Conservation (phyloP, 2,113 vertebrate species). For the Martes martes region DNA sequence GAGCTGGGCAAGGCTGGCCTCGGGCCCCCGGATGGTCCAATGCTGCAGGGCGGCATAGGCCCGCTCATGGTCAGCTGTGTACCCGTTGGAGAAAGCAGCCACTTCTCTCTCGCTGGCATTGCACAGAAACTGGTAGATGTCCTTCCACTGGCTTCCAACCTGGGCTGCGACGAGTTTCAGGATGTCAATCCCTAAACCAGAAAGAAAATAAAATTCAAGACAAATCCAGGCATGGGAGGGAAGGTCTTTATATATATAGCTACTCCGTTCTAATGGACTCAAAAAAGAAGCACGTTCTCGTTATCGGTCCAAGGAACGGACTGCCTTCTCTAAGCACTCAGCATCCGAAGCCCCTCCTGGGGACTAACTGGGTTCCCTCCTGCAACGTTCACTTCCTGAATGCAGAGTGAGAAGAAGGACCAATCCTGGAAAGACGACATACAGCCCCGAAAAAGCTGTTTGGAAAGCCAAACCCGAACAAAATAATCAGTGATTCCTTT, state of each 20-base stretch:
- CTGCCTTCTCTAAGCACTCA: background rate
- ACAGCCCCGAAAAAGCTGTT: background rate
- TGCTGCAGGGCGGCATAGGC: slow-evolving; percentile 96
- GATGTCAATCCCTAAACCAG: slow-evolving; percentile 91
- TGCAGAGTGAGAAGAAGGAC: background rate
- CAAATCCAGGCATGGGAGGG: background rate
- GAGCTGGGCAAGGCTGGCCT: slow-evolving; percentile 96
- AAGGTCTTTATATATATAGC: background rate
- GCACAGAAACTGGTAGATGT: slow-evolving; percentile 94
- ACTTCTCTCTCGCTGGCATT: slow-evolving; percentile 94
- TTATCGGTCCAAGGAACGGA: background rate
- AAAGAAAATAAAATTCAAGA: slow-evolving; percentile 5
- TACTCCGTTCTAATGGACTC: background rate
- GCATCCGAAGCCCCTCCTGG: background rate
- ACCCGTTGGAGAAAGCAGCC: slow-evolving; percentile 92
- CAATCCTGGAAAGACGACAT: background rate
- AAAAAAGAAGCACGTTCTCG: background rate
- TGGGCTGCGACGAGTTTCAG: slow-evolving; percentile 95
- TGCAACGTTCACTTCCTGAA: background rate
- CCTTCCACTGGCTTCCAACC: slow-evolving; percentile 95
- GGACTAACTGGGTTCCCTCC: too few species aligned
- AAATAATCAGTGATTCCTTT: background rate
- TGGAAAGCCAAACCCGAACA: slow-evolving; percentile 16
- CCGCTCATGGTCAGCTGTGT: slow-evolving; percentile 90
- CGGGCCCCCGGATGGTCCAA: slow-evolving; percentile 94